Conservation (phyloP, 2,113 vertebrate genomes). For the Zonotrichia leucophrys region DNA sequence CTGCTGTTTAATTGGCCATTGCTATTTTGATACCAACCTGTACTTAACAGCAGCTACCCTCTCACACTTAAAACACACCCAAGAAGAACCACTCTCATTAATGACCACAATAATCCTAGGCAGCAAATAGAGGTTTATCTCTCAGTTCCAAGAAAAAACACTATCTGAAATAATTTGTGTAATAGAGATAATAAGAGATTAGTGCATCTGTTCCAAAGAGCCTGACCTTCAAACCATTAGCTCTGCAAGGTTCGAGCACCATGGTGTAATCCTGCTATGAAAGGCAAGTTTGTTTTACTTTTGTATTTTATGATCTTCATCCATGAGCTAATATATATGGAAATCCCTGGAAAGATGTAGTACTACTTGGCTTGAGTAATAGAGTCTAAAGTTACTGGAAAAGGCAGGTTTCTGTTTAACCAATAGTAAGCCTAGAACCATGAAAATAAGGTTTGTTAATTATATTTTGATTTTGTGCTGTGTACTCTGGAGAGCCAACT, state of each 20-base stretch:
- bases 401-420: not conserved
- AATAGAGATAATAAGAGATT: slow-evolving; percentile 54
- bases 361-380: not conserved
- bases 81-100: slow-evolving; percentile 34
- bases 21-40: not conserved
- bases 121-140: slow-evolving; percentile 19
- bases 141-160: slow-evolving; percentile 23
- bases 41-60: not conserved
- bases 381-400: not conserved
- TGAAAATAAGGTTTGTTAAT: not conserved
- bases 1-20: not conserved
- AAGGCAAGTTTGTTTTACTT: slow-evolving; percentile 53
- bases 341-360: slow-evolving; percentile 1
- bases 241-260: slow-evolving; percentile 13
- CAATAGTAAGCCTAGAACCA: not conserved
- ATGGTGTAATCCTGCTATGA: slow-evolving; percentile 31
- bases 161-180: slow-evolving; percentile 30
- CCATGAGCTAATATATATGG: not conserved
- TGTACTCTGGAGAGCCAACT: not conserved
- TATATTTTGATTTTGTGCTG: not conserved
- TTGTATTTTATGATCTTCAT: slow-evolving; percentile 3
- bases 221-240: slow-evolving; percentile 52
- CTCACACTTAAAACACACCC: not conserved
- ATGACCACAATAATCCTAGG: slow-evolving; percentile 43
- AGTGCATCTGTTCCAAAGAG: slow-evolving; percentile 40